Percentiles rank a stretch among this genome's conserved stretches.
Evolutionary conservation across 2,888 invertebrate genomes (phyloP).

Genomic region (Yponomeuta malinellus): DNA sequence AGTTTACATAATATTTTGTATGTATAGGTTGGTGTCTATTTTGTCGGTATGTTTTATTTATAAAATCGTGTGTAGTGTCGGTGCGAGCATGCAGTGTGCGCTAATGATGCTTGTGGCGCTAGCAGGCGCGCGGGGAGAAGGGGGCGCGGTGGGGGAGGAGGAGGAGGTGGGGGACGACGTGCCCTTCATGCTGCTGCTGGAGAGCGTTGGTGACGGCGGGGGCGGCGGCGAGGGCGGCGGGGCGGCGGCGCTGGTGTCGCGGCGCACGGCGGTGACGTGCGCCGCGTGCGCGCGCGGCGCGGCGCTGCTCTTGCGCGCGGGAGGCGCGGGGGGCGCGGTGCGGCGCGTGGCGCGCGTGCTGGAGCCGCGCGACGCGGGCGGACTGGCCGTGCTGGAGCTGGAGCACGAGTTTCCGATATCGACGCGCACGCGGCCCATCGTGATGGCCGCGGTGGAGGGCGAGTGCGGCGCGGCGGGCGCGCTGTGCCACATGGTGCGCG

Average conservation of each 20-base stretch:
- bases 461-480: constrained; percentile 27
- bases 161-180: constrained; percentile 40
- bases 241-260: constrained; percentile 38
- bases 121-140: constrained; percentile 8
- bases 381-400: constrained; percentile 40
- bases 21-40: too few species aligned
- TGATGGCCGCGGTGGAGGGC: constrained; percentile 37
- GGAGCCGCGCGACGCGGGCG: constrained; percentile 19
- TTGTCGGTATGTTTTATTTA: too few species aligned
- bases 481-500: constrained; percentile 2
- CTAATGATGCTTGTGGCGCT: constrained; percentile 24
- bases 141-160: constrained; percentile 23
- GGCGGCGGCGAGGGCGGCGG: constrained; percentile 21
- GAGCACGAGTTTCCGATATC: constrained; percentile 39
- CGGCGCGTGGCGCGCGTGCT: constrained; percentile 22
- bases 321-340: constrained; percentile 24
- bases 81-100: constrained; percentile 16
- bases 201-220: constrained; percentile 25
- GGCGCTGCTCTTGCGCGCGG: background rate
- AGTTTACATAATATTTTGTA: too few species aligned
- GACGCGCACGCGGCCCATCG: constrained; percentile 34
- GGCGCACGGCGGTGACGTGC: constrained; percentile 42
- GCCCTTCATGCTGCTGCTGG: constrained; percentile 46
- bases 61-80: constrained; percentile 10
- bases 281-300: constrained; percentile 33